A percentile compares a stretch with the other conserved stretches of the same genome.
Conservation (phyloP, 2,888 invertebrate genomes). For the Andrena haemorrhoa region DNA sequence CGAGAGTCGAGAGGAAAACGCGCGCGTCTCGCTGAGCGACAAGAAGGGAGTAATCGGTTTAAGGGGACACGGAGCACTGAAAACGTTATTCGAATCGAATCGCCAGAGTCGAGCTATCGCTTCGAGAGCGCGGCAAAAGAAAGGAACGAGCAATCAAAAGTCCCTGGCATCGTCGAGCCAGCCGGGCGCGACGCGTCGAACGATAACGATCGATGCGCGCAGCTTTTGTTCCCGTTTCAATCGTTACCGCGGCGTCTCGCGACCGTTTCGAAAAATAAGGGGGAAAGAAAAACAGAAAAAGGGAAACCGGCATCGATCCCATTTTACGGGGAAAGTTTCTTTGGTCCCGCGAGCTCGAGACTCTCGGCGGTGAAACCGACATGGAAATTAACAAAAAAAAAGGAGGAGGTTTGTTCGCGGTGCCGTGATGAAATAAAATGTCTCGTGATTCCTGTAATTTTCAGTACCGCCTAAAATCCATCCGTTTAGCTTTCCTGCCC, state of each 20-base stretch:
- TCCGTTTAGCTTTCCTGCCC: constrained; percentile 85
- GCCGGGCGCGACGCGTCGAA: constrained; percentile 32
- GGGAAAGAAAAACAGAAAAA: neutral
- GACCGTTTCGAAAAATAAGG: neutral
- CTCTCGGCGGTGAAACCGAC: constrained; percentile 6
- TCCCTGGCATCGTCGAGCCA: constrained; percentile 12
- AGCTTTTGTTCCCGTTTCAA: constrained; percentile 39
- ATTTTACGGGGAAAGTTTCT: neutral
- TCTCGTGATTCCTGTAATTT: constrained; percentile 79
- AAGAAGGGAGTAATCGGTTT: constrained; percentile 35
- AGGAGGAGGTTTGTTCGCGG: constrained; percentile 29
- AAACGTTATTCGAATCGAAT: constrained; percentile 45
- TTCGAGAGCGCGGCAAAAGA: constrained; percentile 7
- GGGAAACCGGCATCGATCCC: constrained; percentile 10
- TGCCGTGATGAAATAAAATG: constrained; percentile 57
- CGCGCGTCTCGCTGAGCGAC: constrained; percentile 15
- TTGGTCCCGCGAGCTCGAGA: constrained; percentile 3
- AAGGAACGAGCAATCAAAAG: constrained; percentile 23
- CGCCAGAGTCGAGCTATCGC: constrained; percentile 20
- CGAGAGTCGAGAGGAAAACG: constrained; percentile 42
- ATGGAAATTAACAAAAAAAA: neutral
- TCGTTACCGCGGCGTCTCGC: constrained; percentile 29
- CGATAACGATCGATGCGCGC: constrained; percentile 44
- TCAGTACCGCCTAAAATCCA: constrained; percentile 86
- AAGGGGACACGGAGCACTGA: constrained; percentile 26